Percentiles rank a stretch among this genome's conserved stretches.
These are phyloP conservation scores for Mallotus villosus DNA, from an alignment of 2,797 vertebrate genomes.

Conservation along the genomic window DNA sequence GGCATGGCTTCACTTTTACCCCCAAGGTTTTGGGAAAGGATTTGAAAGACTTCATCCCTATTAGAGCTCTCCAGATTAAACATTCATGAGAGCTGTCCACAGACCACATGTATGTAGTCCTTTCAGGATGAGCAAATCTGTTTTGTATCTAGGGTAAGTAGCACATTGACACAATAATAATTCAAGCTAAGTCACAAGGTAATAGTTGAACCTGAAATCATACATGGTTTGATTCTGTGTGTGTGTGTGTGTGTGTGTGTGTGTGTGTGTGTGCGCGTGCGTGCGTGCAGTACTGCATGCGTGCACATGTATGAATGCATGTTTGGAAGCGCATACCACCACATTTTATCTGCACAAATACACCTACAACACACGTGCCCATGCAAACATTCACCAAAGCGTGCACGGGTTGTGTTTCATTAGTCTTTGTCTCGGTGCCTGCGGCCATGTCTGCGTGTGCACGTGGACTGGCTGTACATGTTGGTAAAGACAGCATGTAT, in stretches of 20 bases:
- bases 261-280: constrained; percentile 19
- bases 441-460: background rate
- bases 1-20: constrained; percentile 70
- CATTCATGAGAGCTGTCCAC: constrained; percentile 70
- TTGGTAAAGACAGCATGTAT: background rate
- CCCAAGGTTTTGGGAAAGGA: constrained; percentile 68
- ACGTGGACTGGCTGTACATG: background rate
- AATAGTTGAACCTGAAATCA: background rate
- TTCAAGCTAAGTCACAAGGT: background rate
- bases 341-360: too few species aligned
- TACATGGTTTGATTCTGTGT: constrained; percentile 16
- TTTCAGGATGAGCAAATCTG: background rate
- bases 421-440: too few species aligned
- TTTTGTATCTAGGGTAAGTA: background rate
- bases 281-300: background rate
- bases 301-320: background rate
- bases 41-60: constrained; percentile 70
- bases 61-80: constrained; percentile 67
- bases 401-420: too few species aligned
- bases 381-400: too few species aligned
- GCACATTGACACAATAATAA: background rate
- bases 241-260: background rate
- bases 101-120: constrained; percentile 56
- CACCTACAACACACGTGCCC: too few species aligned
- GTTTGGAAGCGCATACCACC: too few species aligned